These are phyloP conservation scores for Erythrocercus mccallii DNA, from an alignment of 2,113 vertebrate species.

Conservation along the genomic window DNA sequence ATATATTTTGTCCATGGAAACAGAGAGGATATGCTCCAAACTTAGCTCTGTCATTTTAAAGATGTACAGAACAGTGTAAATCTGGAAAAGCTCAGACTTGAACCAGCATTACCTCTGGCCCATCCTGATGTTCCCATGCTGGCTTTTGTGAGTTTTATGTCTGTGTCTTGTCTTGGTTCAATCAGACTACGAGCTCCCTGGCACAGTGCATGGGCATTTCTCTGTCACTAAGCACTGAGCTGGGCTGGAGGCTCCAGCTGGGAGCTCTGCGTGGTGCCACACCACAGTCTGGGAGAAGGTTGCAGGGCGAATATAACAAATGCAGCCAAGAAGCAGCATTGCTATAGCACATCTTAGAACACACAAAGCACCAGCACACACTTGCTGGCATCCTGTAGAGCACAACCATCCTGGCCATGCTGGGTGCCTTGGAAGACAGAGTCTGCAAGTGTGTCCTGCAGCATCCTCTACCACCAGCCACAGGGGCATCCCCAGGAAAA, in stretches of 20 bases:
- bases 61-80: fast-evolving
- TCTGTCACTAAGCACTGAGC: not conserved
- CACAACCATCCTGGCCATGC: too few species aligned
- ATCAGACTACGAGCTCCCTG: not conserved
- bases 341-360: not conserved
- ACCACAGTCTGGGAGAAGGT: not conserved
- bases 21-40: fast-evolving
- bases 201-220: fast-evolving
- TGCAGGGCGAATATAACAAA: fast-evolving
- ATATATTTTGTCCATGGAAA: not conserved
- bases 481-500: not conserved
- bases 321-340: not conserved
- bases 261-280: fast-evolving
- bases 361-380: not conserved
- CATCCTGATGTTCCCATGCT: not conserved
- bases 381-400: not conserved
- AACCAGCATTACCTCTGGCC: not conserved
- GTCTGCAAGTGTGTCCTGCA: not conserved
- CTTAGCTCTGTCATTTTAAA: not conserved
- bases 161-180: fast-evolving
- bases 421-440: not conserved
- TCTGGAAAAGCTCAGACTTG: not conserved
- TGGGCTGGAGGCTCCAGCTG: not conserved
- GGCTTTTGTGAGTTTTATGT: not conserved
- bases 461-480: not conserved